Evolutionary conservation across 2,113 vertebrate species (phyloP).

Genomic region (Nymphicus hollandicus): DNA sequence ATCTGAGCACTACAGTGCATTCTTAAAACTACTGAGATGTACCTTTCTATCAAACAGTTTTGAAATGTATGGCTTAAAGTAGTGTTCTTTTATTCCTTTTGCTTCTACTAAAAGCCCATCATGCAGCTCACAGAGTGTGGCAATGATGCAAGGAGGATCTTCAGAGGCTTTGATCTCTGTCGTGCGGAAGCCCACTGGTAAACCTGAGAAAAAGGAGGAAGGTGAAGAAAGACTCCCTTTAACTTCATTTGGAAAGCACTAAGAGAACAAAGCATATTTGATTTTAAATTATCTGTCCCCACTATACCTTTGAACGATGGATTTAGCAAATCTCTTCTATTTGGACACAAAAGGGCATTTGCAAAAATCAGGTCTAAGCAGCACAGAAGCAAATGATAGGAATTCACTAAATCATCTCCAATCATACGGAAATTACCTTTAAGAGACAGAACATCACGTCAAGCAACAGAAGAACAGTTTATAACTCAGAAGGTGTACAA

Average conservation of each 20-base stretch:
- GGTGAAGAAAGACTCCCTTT: not conserved
- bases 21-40: not conserved
- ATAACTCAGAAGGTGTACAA: not conserved
- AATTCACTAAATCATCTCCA: conserved; percentile 97
- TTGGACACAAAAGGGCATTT: conserved; percentile 86
- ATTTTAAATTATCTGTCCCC: not conserved
- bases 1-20: fast-evolving
- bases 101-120: conserved; percentile 93
- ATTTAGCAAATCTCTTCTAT: conserved; percentile 91
- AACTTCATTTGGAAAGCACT: not conserved
- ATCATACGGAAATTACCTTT: conserved; percentile 98
- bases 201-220: conserved; percentile 60
- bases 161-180: conserved; percentile 58
- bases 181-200: conserved; percentile 71
- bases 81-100: conserved; percentile 97
- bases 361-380: conserved; percentile 95
- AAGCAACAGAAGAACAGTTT: conserved; percentile 30
- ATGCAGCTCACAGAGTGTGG: conserved; percentile 87
- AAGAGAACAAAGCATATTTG: not conserved
- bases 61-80: conserved; percentile 94
- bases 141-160: conserved; percentile 85
- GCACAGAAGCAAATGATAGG: conserved; percentile 97
- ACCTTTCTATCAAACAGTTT: conserved; percentile 91
- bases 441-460: conserved; percentile 35
- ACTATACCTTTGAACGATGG: conserved; percentile 86